Conservation (phyloP, 2,113 vertebrate genomes). For the Nerophis lumbriciformis region DNA sequence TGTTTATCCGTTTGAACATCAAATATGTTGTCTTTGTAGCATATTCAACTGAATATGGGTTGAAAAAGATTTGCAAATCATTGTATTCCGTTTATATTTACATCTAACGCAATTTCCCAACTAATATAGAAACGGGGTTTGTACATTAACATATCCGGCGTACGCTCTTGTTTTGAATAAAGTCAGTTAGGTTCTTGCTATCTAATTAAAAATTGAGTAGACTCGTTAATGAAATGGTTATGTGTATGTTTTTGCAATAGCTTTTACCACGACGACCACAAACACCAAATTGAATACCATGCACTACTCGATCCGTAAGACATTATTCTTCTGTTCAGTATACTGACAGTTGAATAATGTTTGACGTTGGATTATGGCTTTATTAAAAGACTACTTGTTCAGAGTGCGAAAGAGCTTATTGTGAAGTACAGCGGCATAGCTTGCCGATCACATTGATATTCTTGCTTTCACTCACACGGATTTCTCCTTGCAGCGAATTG, state of each 20-base stretch:
- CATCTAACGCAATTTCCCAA: no score
- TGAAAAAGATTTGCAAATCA: no score
- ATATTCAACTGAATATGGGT: no score
- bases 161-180: no score
- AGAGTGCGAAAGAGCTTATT: conserved; percentile 37
- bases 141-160: no score
- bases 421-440: conserved; percentile 29
- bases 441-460: conserved; percentile 33
- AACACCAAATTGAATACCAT: conserved; percentile 21
- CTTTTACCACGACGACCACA: background rate
- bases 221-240: no score
- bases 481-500: conserved; percentile 44
- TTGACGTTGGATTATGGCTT: conserved; percentile 52
- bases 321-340: conserved; percentile 52
- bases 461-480: conserved; percentile 43
- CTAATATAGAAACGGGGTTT: no score
- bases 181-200: no score
- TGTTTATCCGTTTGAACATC: no score
- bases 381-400: conserved; percentile 29
- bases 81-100: no score
- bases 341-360: conserved; percentile 53
- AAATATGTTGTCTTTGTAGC: no score
- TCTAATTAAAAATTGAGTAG: no score
- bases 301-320: conserved; percentile 40
- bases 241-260: background rate